Percentiles rank a stretch among this genome's conserved stretches.
These are phyloP conservation scores for Heliconius congener DNA, from an alignment of 1,140 invertebrate species.

Conservation along the genomic window DNA sequence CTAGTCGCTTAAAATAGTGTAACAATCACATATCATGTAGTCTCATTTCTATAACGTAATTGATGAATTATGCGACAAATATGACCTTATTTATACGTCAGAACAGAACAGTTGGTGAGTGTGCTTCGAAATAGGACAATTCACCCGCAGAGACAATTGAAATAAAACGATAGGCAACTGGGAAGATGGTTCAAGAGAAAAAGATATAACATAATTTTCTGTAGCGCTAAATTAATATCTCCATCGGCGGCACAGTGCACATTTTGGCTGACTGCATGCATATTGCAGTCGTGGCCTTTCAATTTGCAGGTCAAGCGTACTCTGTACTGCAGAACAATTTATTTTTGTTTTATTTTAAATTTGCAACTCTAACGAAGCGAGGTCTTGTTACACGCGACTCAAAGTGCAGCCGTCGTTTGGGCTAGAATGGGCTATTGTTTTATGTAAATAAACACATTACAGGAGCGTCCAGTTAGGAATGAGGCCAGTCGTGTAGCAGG, in stretches of 20 bases:
- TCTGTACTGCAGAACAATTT: constrained; percentile 55
- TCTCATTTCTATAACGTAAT: background rate
- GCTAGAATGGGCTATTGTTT: constrained; percentile 31
- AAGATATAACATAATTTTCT: constrained; percentile 40
- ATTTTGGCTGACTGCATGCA: constrained; percentile 45
- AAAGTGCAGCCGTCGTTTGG: constrained; percentile 50
- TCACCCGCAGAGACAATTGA: constrained; percentile 75
- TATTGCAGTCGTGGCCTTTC: constrained; percentile 47
- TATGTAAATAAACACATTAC: constrained; percentile 17
- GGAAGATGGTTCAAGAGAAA: constrained; percentile 36
- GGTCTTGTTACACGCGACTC: constrained; percentile 60
- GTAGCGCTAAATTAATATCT: constrained; percentile 50
- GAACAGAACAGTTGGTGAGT: background rate
- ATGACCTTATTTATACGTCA: constrained; percentile 7
- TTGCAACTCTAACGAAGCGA: constrained; percentile 71
- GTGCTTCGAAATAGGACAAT: constrained; percentile 72
- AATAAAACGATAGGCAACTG: constrained; percentile 64
- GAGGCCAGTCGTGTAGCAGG: no score
- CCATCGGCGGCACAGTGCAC: constrained; percentile 41
- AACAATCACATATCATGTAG: background rate
- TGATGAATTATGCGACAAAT: background rate
- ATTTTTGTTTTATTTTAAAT: constrained; percentile 78
- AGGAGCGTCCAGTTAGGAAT: no score
- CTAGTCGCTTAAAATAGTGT: no score
- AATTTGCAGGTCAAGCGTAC: constrained; percentile 58